These are phyloP conservation scores for Spilarctia lutea DNA, from an alignment of 2,888 invertebrate genomes.

Conservation along the genomic window DNA sequence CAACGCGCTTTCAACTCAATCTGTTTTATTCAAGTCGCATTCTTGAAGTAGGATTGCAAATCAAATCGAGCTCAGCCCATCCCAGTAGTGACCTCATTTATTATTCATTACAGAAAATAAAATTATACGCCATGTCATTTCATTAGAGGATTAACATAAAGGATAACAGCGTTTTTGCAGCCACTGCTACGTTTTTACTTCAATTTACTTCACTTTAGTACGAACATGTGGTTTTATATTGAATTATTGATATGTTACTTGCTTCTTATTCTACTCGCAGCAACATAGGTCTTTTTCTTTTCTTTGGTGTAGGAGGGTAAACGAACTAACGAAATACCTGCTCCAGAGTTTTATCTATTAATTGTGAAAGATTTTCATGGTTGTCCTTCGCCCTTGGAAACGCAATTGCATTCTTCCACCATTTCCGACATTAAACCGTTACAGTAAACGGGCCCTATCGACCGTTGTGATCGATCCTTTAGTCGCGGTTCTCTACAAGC, in stretches of 20 bases:
- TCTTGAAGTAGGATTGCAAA: conserved; percentile 22
- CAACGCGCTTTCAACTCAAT: conserved; percentile 16
- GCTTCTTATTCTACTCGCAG: not conserved
- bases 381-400: too few relatives aligned
- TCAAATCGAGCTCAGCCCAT: conserved; percentile 26
- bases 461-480: too few relatives aligned
- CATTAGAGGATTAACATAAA: conserved; percentile 62
- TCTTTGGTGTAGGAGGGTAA: too few relatives aligned
- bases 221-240: conserved; percentile 1
- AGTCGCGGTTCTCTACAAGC: too few relatives aligned
- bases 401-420: too few relatives aligned
- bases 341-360: too few relatives aligned
- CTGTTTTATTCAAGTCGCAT: conserved; percentile 22
- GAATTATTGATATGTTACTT: not conserved
- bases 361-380: too few relatives aligned
- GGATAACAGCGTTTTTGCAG: conserved; percentile 45
- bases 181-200: conserved; percentile 9
- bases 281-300: too few relatives aligned
- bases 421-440: too few relatives aligned
- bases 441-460: too few relatives aligned
- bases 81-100: conserved; percentile 55
- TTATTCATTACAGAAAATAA: conserved; percentile 68
- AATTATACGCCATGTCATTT: conserved; percentile 66
- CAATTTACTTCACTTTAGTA: conserved; percentile 12
- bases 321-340: too few relatives aligned